Percentiles rank a stretch among this genome's conserved stretches.
Conservation (phyloP, 2,113 vertebrate species). For the Tringa solitaria region DNA sequence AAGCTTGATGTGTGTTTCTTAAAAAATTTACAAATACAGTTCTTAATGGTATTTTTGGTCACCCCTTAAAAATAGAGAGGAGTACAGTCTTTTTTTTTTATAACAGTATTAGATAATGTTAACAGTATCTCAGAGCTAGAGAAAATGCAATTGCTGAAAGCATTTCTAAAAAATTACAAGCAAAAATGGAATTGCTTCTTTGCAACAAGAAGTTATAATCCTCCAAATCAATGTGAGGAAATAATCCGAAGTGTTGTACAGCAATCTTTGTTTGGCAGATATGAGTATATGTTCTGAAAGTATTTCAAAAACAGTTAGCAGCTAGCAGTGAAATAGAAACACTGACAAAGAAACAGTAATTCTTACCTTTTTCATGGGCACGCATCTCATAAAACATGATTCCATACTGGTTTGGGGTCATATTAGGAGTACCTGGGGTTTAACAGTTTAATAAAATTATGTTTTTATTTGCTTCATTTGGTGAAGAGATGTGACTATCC, state of each 20-base stretch:
- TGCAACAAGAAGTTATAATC: background rate
- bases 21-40: background rate
- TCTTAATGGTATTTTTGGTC: background rate
- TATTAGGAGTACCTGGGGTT: background rate
- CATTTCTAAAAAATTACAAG: background rate
- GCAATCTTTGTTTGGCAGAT: background rate
- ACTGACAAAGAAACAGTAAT: background rate
- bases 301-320: background rate
- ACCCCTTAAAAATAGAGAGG: background rate
- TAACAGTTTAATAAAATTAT: background rate
- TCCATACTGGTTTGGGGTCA: background rate
- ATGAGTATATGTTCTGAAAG: background rate
- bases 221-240: background rate
- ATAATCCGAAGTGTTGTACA: background rate
- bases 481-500: background rate
- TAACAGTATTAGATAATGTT: background rate
- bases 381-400: background rate
- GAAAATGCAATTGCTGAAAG: background rate
- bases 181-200: background rate
- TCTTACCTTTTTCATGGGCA: background rate
- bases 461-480: background rate
- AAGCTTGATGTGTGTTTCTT: background rate
- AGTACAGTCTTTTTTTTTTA: background rate
- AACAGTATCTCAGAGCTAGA: background rate
- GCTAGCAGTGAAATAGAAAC: background rate